Percentiles rank a stretch among this genome's conserved stretches.
Conservation (phyloP, 2,797 vertebrate genomes). For the Dendrocincla tyrannina region DNA sequence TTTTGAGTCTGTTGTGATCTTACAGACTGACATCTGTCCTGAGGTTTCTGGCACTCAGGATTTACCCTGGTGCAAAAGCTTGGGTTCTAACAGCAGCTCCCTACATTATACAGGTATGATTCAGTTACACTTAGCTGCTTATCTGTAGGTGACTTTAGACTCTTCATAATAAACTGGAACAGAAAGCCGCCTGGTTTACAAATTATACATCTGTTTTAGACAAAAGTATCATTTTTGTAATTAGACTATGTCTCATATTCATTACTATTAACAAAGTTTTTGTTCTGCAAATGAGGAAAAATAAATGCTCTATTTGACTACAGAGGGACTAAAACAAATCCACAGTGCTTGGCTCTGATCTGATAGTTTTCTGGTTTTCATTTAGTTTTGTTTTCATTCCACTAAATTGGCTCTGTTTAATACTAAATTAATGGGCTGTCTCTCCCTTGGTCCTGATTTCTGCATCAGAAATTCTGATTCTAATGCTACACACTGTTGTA, state of each 20-base stretch:
- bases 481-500: not conserved
- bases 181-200: not conserved
- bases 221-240: not conserved
- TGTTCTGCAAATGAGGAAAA: not conserved
- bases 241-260: not conserved
- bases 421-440: slow-evolving; percentile 50
- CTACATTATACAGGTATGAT: not conserved
- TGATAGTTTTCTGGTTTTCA: not conserved
- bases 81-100: not conserved
- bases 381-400: slow-evolving; percentile 23
- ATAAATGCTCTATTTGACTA: not conserved
- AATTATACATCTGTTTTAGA: not conserved
- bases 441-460: slow-evolving; percentile 42
- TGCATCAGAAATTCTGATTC: slow-evolving; percentile 41
- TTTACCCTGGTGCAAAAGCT: not conserved
- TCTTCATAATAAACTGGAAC: not conserved
- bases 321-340: not conserved
- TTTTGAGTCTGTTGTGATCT: not conserved
- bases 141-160: not conserved
- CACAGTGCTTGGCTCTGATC: slow-evolving; percentile 12
- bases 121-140: not conserved
- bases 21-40: not conserved
- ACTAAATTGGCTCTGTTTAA: not conserved
- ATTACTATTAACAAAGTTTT: not conserved
- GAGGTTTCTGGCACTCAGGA: not conserved